Conservation (phyloP, 2,797 vertebrate species). For the Tenualosa ilisha region DNA sequence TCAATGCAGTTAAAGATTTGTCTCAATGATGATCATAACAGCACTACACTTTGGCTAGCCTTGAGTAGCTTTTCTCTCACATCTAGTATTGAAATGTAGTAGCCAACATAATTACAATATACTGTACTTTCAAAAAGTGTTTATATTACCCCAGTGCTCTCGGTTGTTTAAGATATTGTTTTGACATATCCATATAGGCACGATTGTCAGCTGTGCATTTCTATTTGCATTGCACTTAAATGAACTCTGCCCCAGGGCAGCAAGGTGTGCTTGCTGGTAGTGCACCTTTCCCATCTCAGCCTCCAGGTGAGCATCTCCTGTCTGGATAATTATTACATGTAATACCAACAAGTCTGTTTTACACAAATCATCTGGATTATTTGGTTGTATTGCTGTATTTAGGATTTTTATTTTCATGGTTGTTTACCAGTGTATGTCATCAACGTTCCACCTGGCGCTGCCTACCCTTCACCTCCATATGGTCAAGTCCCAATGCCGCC, state of each 20-base stretch:
- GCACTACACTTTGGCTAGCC: not conserved
- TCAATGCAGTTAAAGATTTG: not conserved
- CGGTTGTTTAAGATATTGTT: not conserved
- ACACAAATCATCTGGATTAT: not conserved
- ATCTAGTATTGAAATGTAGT: not conserved
- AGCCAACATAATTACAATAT: too few species aligned
- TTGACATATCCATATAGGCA: not conserved
- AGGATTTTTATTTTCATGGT: not conserved
- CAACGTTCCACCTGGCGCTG: not conserved
- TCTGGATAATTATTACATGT: not conserved
- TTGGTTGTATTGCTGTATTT: not conserved
- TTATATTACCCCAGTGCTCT: not conserved
- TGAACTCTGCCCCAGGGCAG: not conserved
- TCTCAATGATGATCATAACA: not conserved
- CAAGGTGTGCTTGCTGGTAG: not conserved
- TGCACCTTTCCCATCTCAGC: not conserved
- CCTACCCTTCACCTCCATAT: conserved; percentile 27
- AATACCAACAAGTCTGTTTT: not conserved
- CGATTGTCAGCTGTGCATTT: not conserved
- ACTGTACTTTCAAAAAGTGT: not conserved
- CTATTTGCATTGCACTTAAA: not conserved
- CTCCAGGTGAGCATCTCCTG: not conserved
- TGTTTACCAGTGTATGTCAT: not conserved
- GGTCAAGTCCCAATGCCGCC: conserved; percentile 37
- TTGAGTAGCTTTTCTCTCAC: not conserved